Conservation (phyloP, 2,888 invertebrate species). For the Steinernema carpocapsae region DNA sequence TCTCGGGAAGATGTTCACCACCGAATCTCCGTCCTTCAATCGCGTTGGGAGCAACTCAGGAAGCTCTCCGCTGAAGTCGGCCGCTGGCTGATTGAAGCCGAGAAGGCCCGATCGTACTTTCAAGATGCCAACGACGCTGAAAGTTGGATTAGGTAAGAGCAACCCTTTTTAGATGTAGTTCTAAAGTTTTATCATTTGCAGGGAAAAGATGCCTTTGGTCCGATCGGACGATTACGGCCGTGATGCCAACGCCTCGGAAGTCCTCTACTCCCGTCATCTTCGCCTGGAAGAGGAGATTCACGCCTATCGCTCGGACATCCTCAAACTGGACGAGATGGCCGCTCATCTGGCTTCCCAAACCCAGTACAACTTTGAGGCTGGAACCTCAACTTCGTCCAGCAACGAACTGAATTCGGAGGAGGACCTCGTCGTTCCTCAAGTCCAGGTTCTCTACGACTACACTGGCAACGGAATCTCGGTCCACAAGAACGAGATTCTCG, state of each 20-base stretch:
- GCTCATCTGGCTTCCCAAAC: conserved; percentile 64
- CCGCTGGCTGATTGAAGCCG: conserved; percentile 83
- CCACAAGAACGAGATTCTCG: conserved; percentile 76
- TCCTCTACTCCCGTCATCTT: conserved; percentile 71
- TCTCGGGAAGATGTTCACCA: conserved; percentile 46
- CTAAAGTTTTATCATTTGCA: no score
- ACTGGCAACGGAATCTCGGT: conserved; percentile 79
- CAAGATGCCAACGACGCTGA: conserved; percentile 59
- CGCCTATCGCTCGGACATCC: conserved; percentile 61
- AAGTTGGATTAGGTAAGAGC: conserved; percentile 69
- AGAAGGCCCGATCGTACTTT: conserved; percentile 83
- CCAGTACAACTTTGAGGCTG: conserved; percentile 59
- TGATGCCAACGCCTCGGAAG: conserved; percentile 62
- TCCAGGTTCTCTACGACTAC: conserved; percentile 80
- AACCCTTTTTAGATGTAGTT: conserved; percentile 72
- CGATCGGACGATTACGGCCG: conserved; percentile 87
- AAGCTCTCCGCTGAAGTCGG: conserved; percentile 80
- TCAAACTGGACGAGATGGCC: conserved; percentile 68
- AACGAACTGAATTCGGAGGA: conserved; percentile 44
- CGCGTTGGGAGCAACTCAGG: conserved; percentile 82
- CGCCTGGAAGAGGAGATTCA: conserved; percentile 66
- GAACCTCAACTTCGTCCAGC: conserved; percentile 41
- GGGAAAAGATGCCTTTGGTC: conserved; percentile 89
- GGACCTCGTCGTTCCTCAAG: conserved; percentile 62
- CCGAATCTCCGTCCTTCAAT: conserved; percentile 41